Conservation (phyloP, 2,888 invertebrate species). For the Bugulina stolonifera region DNA sequence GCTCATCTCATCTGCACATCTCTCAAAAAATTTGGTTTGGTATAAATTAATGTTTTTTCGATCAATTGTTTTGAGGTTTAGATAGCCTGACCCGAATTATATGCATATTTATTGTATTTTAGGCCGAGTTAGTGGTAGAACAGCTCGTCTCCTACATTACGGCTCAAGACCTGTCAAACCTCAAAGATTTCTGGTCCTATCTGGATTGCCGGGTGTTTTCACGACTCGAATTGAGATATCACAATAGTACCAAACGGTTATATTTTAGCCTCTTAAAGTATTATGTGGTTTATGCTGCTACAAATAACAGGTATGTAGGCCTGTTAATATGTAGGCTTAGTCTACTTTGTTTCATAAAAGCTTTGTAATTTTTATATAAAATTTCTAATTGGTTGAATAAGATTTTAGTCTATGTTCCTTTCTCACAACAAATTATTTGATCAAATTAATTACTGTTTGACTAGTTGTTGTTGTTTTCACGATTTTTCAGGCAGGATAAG, state of each 20-base stretch:
- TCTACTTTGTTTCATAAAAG: too few species aligned
- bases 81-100: too few species aligned
- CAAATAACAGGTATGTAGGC: slow-evolving; percentile 60
- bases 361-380: too few species aligned
- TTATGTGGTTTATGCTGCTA: slow-evolving; percentile 79
- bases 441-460: neutral
- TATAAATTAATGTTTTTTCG: too few species aligned
- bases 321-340: too few species aligned
- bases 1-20: too few species aligned
- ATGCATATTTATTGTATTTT: too few species aligned
- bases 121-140: slow-evolving; percentile 58
- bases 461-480: neutral
- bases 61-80: too few species aligned
- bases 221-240: slow-evolving; percentile 62
- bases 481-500: slow-evolving; percentile 63
- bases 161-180: slow-evolving; percentile 69
- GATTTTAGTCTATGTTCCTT: neutral
- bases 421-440: too few species aligned
- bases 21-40: too few species aligned
- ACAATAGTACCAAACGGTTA: neutral
- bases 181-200: slow-evolving; percentile 83
- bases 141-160: slow-evolving; percentile 71
- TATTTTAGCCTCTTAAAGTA: slow-evolving; percentile 69
- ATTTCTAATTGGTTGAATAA: neutral
- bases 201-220: slow-evolving; percentile 80